Base-by-base conservation (phyloP, 1,140 invertebrate genomes). In the Trissolcus basalis region DNA sequence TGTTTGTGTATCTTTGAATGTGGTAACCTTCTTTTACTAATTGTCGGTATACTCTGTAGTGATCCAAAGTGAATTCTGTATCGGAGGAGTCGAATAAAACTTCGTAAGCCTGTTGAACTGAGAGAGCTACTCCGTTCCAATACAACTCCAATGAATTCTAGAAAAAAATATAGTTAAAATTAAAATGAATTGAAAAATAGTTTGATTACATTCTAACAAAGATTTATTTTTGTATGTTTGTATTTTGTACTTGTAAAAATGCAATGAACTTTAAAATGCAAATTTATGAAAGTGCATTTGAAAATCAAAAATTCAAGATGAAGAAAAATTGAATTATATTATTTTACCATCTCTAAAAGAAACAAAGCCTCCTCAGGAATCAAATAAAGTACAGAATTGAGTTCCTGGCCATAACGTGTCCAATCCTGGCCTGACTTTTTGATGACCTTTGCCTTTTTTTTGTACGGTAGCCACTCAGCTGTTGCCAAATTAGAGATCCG, bases 41-140 rank as follows among this genome's bases (percentile, higher is more conserved):
- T 47, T 91, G 89, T 55, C 90, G 88, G 82, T 91, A 93, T 2
- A 92, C 91, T 85, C 90, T 90, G 70, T 92, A 93, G 80, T 92
- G 89, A 10, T 72, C 60, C 13, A 91, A 63, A 15, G 88, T 85
- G 76, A 88, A 90, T 27, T 89, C 84, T 45, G 84, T 83, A 44
- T 83, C 80, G 35, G 15, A 16, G 1, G 73, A 74, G 19, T 85
- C 76, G 8, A 92, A 83, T 13, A 92, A 81, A 67, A 92, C 81
- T 51, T 85, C 81, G 73, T 92, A 92, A 4, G 90, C 90, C 85
- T 92, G 90, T 82, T 93, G 91, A 33, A 93, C 79, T 45, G 91
- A 92, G 3, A 92, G 84, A 71, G 88, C 83, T 7, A 92, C 82
- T 58, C 87, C 87, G 79, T 90, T 89, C 83, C 89, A 90, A 70